phyloP scores from a whole-genome alignment of 2,113 vertebrate genomes.

The Myrmophylax atrothorax region DNA sequence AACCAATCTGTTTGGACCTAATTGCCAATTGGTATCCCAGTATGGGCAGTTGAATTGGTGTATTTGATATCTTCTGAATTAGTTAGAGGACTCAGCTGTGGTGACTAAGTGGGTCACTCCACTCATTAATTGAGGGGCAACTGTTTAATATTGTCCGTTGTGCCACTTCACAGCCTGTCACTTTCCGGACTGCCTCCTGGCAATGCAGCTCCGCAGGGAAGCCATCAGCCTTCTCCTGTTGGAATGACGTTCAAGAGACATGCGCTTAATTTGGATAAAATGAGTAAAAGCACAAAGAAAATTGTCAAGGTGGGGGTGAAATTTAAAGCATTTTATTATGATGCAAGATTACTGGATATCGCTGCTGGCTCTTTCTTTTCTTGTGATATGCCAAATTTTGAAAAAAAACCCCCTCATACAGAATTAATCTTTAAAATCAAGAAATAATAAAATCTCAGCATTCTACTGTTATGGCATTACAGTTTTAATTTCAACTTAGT shows the following conservation, averaged over 20 bases:
- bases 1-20: slow-evolving; percentile 10
- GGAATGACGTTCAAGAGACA: not conserved
- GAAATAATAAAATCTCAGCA: not conserved
- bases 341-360: not conserved
- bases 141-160: slow-evolving; percentile 40
- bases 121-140: slow-evolving; percentile 50
- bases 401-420: not conserved
- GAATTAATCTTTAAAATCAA: not conserved
- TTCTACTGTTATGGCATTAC: not conserved
- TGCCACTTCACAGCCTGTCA: slow-evolving; percentile 56
- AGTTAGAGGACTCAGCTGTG: slow-evolving; percentile 49
- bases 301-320: not conserved
- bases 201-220: slow-evolving; percentile 13
- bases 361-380: not conserved
- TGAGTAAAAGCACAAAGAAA: slow-evolving; percentile 6
- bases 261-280: not conserved
- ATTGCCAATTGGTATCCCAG: slow-evolving; percentile 25
- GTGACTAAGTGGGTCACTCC: slow-evolving; percentile 57
- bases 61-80: slow-evolving; percentile 11
- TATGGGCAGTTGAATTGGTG: not conserved
- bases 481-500: not conserved
- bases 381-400: not conserved
- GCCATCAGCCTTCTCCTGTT: not conserved
- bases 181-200: slow-evolving; percentile 57
- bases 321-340: not conserved